Evolutionary conservation across 2,113 vertebrate genomes (phyloP), one percentile per base, ranked within the genome.

Genomic region (Caranx ignobilis): DNA sequence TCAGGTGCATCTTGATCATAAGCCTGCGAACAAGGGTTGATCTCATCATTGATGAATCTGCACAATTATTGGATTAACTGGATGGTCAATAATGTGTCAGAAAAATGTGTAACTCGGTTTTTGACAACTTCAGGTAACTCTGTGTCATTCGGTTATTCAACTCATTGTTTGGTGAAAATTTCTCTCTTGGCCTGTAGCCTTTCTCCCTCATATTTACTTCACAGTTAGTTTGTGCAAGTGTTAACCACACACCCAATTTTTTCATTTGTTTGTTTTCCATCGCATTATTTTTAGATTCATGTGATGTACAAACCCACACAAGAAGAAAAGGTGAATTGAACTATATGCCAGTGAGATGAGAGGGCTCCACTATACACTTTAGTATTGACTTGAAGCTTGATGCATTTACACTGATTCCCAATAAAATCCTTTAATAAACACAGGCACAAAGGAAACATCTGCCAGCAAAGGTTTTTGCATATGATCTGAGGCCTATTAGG

Each of bases 371-470:
- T 45, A 0, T 50, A 9, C 32, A 10, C 35, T 10, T 31, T 26
- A 35, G 7, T 69, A 62, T 54, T 78, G 63, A 71, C 39, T 70
- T 26, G 0, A 0, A 0, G 12, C 21, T 11, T 31, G 34, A 48
- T 11, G 32, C 18, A 11, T 65, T 68, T 66, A 47, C 37, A 37
- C 8, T 37, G 54, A 75, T 65, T 80, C 37, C 15, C 43, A 12
- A 77, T 75, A 15, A 52, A 26, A 26, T 26, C 26, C 26, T 26
- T 26, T 26, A 26, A 75, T n/a, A 69, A 77, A 76, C 37, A n/a
- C 60, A 71, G 50, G n/a, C 45, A 47, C 31, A 7, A 2, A 60
- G 62, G 31, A 76, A 77, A 48, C 63, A 57, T 73, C 55, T 79
- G 65, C 76, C 61, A 70, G 45, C 47, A 19, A 59, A 55, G 68